Evolutionary conservation across 1,140 invertebrate species (phyloP), one percentile per base, ranked within the genome.

Genomic region (Saccostrea cuccullata): DNA sequence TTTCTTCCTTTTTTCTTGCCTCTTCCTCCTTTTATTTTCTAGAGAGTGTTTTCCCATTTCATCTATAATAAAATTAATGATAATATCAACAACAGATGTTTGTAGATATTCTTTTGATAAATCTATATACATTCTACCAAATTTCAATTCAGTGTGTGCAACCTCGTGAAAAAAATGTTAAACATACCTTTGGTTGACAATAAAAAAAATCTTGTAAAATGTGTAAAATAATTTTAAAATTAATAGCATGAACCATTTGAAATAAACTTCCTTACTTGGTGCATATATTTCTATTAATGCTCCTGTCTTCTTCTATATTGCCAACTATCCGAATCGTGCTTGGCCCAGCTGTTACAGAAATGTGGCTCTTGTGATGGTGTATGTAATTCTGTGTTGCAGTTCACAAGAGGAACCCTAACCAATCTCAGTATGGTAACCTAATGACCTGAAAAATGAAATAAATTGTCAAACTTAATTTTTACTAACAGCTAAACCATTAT

Each of bases 11-110:
- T 85, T 85, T 30, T 55, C 56, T 85, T 56, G 47, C 30, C 47
- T 85, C 55, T 85, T 17, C 55, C 55, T 55, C 6, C 84, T 85
- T 23, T 85, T 85, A 23, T 23, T 20, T 11, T 85, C 84, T 17
- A 56, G 2, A 8, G 84, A 56, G 56, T 85, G 84, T 55, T 55
- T 40, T 85, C 84, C 84, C 84, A 85, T 85, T 60, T 85, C 47
- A 67, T 20, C 60, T 67, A 67, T n/a, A 67, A 67, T 67, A 67
- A 67, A 20, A 67, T 20, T 67, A 67, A n/a, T 67, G 15, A 67
- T 17, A 9, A 67, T 67, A 36, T 36, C 30, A 36, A 36, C 30
- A 36, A 36, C 30, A 36, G 30, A 36, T 36, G 30, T 36, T 36
- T 36, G 30, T 36, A 36, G 30, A 36, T 36, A 36, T 36, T 36